Base-by-base conservation (phyloP, 2,113 vertebrate species). In the Chionodraco myersi region DNA sequence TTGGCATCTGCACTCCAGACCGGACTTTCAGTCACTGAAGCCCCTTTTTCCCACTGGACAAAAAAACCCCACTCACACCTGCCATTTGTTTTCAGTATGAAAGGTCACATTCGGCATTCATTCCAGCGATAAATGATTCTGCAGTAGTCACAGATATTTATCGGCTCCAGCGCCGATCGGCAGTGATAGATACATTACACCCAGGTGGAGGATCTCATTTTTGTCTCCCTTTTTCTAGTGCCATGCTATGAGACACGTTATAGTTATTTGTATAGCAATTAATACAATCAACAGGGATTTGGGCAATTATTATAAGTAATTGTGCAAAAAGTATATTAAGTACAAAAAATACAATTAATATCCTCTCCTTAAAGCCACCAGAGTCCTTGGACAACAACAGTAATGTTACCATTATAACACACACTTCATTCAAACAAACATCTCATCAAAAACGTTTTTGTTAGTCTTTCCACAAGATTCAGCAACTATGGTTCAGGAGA, bases 11-110 rank as follows among this genome's bases (percentile, higher is more conserved):
- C 11, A 66, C 48, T 72, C 58, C 58, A 57, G 58, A 78, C 61
- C 67, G 75, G 76, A 84, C 44, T 75, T 80, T 75, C 13, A 54
- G 72, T 75, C 34, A 59, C 86, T 60, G 12, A 14, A 13, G 10
- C 11, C 47, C 11, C 12, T 11, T 48, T 48, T 48, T 14, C 47
- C 1, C 13, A 14, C 13, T 36, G 34, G 34, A 36, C 15, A 18
- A 4, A 21, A 4, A 62, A n/a, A 41, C 12, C 18, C 15, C 16
- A 6, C 34, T 61, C 8, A 62, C 18, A 45, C 12, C 10, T 21
- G 16, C 16, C 36, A 12, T n/a, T 44, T 41, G 58, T 60, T 34
- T 41, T 18, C 7, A 1, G 5, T 14, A 36, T 30, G 30, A 34
- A 36, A 36, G 60, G 36, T 62, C 5, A 45, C 36, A 13, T 13